Conservation (phyloP, 1,140 invertebrate species). For the Drosophila ambigua region DNA sequence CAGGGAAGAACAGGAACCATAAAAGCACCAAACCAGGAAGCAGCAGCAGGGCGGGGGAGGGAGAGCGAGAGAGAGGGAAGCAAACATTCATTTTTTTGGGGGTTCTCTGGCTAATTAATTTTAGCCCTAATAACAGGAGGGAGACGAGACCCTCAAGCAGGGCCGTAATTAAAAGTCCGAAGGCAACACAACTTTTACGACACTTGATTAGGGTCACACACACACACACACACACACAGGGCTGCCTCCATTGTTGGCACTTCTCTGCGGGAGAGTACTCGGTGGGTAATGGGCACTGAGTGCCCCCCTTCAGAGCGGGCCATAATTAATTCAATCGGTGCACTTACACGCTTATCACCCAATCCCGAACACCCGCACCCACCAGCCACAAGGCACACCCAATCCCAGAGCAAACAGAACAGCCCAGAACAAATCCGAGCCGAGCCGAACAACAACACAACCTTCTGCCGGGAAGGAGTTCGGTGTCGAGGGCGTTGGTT, state of each 20-base stretch:
- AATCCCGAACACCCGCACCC: slow-evolving; percentile 14
- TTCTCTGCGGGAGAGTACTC: background rate
- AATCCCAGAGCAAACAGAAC: slow-evolving; percentile 20
- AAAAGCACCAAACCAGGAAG: too few species aligned
- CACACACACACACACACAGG: too few species aligned
- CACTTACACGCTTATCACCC: slow-evolving; percentile 82
- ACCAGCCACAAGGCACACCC: background rate
- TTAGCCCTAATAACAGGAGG: slow-evolving; percentile 46
- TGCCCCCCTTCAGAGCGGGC: background rate
- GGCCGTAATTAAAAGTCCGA: slow-evolving; percentile 67
- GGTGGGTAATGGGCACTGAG: background rate
- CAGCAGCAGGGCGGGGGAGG: background rate
- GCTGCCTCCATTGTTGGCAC: background rate
- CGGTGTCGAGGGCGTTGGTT: slow-evolving; percentile 46
- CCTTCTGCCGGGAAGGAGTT: background rate
- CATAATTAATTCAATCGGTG: slow-evolving; percentile 83
- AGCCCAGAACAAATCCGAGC: slow-evolving; percentile 4
- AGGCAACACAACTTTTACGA: slow-evolving; percentile 68
- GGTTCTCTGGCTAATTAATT: slow-evolving; percentile 64
- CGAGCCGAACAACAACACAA: too few species aligned
- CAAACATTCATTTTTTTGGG: slow-evolving; percentile 28
- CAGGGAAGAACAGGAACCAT: slow-evolving; percentile 3
- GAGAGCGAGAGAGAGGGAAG: slow-evolving; percentile 3
- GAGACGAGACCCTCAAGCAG: slow-evolving; percentile 2
- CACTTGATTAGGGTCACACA: slow-evolving; percentile 76